These are phyloP conservation scores for Carcina quercana DNA, from an alignment of 2,888 invertebrate species.

Conservation along the genomic window DNA sequence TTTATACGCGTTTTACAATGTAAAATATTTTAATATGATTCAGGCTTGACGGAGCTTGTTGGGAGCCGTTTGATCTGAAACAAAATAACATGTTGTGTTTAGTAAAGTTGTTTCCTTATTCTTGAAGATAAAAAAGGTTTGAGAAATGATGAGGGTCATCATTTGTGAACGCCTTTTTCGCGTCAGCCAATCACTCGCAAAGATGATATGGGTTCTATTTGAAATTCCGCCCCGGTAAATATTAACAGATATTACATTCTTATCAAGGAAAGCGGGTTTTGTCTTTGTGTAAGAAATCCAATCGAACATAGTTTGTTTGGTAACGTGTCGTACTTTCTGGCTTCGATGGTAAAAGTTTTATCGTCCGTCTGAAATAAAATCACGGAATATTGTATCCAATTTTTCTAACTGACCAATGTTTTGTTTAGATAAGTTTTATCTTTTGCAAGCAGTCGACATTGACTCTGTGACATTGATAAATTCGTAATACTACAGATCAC, in stretches of 20 bases:
- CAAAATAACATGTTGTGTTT: constrained; percentile 7
- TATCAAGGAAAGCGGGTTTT: no score
- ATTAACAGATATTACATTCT: constrained; percentile 4
- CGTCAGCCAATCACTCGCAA: constrained; percentile 30
- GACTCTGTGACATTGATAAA: no score
- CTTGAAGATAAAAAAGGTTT: constrained; percentile 8
- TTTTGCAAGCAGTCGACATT: no score
- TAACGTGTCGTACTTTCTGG: no score
- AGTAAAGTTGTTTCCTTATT: constrained; percentile 1
- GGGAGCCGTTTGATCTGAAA: constrained; percentile 14
- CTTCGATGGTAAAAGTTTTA: no score
- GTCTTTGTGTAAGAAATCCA: no score
- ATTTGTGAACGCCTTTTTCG: constrained; percentile 33
- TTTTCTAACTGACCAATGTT: no score
- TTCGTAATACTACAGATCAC: no score
- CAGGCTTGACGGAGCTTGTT: neutral
- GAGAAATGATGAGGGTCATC: constrained; percentile 39
- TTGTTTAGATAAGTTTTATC: no score
- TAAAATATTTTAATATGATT: neutral
- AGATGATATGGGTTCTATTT: constrained; percentile 40
- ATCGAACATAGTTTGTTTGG: no score
- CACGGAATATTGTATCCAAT: no score
- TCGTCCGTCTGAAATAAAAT: no score
- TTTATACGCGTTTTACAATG: neutral
- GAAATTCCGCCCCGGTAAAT: constrained; percentile 11